A percentile compares a stretch with the other conserved stretches of the same genome.
Conservation (phyloP, 2,797 vertebrate species). For the Microtus californicus region DNA sequence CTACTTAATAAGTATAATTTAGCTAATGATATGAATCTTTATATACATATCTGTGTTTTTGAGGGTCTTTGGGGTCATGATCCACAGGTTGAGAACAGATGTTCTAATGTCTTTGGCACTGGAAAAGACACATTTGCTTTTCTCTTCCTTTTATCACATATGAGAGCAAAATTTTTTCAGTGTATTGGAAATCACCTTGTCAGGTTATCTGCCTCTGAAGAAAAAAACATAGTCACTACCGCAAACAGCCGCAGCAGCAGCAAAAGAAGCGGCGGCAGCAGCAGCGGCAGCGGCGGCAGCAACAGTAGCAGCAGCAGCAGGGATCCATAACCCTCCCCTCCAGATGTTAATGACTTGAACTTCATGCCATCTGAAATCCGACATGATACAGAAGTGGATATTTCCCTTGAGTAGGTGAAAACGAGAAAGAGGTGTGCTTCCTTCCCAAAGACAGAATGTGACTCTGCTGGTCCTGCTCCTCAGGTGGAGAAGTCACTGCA, state of each 20-base stretch:
- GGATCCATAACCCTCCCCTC: background rate
- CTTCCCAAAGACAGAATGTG: background rate
- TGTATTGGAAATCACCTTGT: background rate
- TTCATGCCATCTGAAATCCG: background rate
- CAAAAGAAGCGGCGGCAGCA: rapidly evolving
- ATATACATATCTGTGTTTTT: background rate
- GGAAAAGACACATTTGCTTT: background rate
- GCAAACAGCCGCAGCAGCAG: too few species aligned
- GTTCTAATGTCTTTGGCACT: background rate
- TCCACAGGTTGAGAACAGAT: background rate
- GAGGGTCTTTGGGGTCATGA: background rate
- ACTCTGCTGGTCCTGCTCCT: background rate
- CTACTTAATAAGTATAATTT: background rate
- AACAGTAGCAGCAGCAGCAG: rapidly evolving
- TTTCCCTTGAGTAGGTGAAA: background rate
- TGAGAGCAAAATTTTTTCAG: too few species aligned
- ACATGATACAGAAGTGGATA: rapidly evolving
- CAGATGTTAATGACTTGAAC: too few species aligned
- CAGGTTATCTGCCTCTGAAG: background rate
- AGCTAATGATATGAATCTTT: background rate
- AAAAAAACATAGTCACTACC: background rate
- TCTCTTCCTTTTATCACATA: background rate
- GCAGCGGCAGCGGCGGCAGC: too few species aligned
- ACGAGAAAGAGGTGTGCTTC: background rate
- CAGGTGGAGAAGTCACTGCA: rapidly evolving